phyloP scores from a whole-genome alignment of 2,797 vertebrate genomes.

The Gambelia wislizenii region DNA sequence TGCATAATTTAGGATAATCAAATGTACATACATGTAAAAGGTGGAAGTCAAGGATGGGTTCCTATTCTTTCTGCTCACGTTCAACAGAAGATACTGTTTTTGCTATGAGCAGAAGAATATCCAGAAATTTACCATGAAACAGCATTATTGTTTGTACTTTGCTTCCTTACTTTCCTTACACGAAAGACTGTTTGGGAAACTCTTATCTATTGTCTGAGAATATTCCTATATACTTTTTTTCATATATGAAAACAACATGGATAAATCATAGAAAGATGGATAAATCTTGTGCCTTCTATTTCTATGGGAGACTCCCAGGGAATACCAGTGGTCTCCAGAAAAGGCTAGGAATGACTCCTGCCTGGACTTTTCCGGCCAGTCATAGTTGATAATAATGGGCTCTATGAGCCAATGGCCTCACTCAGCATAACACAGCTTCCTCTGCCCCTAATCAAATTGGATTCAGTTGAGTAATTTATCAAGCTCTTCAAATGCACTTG shows the following conservation, averaged over 20 bases:
- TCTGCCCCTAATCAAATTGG: neutral
- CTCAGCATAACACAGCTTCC: too few species aligned
- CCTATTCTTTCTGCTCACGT: constrained; percentile 42
- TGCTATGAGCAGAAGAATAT: neutral
- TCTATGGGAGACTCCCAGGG: too few species aligned
- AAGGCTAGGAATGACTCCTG: too few species aligned
- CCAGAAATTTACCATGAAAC: neutral
- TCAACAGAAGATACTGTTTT: neutral
- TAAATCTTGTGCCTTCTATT: neutral
- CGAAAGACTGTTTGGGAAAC: constrained; percentile 15
- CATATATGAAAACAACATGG: too few species aligned
- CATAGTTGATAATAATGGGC: too few species aligned
- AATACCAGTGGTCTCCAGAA: too few species aligned
- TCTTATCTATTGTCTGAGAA: fast-evolving
- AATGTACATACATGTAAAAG: constrained; percentile 16
- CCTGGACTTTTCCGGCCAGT: too few species aligned
- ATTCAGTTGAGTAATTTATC: neutral
- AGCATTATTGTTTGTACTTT: fast-evolving
- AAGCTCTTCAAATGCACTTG: neutral
- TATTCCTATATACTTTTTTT: neutral
- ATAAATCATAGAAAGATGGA: neutral
- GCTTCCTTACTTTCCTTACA: neutral
- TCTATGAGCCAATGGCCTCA: too few species aligned
- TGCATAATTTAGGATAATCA: constrained; percentile 66
- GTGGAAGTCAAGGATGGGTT: constrained; percentile 37